Base-by-base conservation (phyloP, 2,888 invertebrate species). In the Acanthacorydalis orientalis region DNA sequence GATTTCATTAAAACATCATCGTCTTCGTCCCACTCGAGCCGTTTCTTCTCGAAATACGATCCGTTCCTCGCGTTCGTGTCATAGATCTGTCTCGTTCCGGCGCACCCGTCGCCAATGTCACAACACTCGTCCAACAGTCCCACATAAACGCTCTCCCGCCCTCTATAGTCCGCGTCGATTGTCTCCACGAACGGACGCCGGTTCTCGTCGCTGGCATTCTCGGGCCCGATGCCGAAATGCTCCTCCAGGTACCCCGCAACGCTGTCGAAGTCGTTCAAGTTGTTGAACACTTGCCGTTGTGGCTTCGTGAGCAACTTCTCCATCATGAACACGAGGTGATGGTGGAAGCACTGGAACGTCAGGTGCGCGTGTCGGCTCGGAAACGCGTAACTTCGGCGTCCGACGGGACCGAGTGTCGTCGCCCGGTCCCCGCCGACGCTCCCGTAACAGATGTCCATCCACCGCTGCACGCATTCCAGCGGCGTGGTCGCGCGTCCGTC, bases 291-390 rank as follows among this genome's bases (percentile, higher is more conserved):
- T 53, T 77, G 69, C 57, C 87, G 79, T 57, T 86, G 78, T 44
- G 73, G 65, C 57, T 80, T 83, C 0, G 78, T 73, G 55, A 95
- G 69, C 37, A 83, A 61, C 64, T 82, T 83, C 57, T 92, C 90
- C 57, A 91, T 72, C 97, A 97, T 97, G 62, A 91, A 93, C 45
- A 91, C 88, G 52, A 97, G 74, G 68, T 97, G 97, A 62, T 96
- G 93, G 67, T 97, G 97, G 59, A 96, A 91, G 59, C 80, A 80
- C 54, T 85, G 80, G 64, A 87, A 95, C 45, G 78, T 75, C 48
- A 85, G 54, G 54, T 63, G 77, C 48, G 64, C 67, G 39, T 83
- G 77, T 52, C 69, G 67, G 23, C 75, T 70, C 40, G 70, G 59
- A 49, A 50, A 50, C 40, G 7, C 46, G 8, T 23, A 23, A 4